Evolutionary conservation across 2,797 vertebrate genomes (phyloP).

Genomic region (Bryconaethiops microstoma): DNA sequence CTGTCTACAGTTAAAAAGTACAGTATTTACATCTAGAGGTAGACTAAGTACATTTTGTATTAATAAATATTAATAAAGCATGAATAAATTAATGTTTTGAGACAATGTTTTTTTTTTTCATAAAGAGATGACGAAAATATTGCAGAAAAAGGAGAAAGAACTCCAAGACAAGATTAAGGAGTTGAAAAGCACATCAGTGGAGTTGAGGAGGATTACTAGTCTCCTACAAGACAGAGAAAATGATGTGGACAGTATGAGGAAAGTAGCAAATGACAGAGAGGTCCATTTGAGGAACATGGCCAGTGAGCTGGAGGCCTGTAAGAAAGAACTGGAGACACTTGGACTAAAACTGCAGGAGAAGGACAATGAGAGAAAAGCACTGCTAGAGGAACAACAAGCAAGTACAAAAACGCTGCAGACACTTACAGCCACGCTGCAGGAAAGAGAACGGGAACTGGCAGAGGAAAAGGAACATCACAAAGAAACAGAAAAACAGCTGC

Average conservation of each 20-base stretch:
- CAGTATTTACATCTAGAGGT: neutral
- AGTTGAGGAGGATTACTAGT: neutral
- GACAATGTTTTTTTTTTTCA: neutral
- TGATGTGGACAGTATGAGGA: constrained; percentile 7
- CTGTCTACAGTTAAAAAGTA: neutral
- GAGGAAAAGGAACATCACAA: constrained; percentile 6
- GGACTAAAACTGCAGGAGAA: constrained; percentile 37
- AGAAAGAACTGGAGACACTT: constrained; percentile 3
- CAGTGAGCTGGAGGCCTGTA: constrained; percentile 23
- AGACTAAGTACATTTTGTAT: too few relatives aligned
- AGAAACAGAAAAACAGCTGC: neutral
- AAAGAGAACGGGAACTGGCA: constrained; percentile 21
- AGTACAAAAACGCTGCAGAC: neutral
- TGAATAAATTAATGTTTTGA: neutral
- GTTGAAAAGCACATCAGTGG: neutral
- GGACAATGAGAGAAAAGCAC: neutral
- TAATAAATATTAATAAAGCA: too few relatives aligned
- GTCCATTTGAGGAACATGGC: constrained; percentile 7
- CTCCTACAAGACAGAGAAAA: constrained; percentile 22
- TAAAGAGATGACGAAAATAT: constrained; percentile 29
- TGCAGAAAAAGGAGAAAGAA: constrained; percentile 31
- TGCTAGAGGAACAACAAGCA: neutral
- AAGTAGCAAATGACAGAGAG: neutral
- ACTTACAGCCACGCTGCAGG: neutral
- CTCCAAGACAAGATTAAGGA: constrained; percentile 26